phyloP scores from a whole-genome alignment of 2,113 vertebrate species.

The Aplodontia rufa region DNA sequence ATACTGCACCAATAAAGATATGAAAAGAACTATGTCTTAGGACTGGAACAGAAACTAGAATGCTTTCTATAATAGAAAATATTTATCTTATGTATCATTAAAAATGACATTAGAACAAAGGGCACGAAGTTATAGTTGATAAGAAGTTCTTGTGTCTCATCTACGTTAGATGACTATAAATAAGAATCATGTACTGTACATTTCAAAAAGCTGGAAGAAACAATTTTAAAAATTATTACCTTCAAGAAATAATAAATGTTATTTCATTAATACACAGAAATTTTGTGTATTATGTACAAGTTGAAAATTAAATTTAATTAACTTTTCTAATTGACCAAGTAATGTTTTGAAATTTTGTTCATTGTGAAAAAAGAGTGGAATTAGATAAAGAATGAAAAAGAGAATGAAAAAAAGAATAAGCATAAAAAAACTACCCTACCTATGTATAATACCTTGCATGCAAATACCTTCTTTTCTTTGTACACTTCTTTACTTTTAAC shows the following conservation, averaged over 20 bases:
- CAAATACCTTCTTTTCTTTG: not conserved
- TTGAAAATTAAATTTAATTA: not conserved
- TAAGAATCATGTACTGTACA: not conserved
- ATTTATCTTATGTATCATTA: not conserved
- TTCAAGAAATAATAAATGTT: not conserved
- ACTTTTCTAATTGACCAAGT: not conserved
- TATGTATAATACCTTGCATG: not conserved
- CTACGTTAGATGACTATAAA: not conserved
- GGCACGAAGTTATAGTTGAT: too few relatives aligned
- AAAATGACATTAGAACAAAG: not conserved
- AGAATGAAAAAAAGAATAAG: not conserved
- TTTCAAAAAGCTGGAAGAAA: not conserved
- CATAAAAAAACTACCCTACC: not conserved
- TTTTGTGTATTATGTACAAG: not conserved
- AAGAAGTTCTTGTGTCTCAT: not conserved
- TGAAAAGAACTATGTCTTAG: not conserved
- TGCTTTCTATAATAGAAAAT: not conserved
- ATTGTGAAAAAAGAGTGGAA: not conserved
- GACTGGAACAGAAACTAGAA: not conserved
- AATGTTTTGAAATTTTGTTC: not conserved
- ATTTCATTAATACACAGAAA: not conserved
- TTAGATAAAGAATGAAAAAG: not conserved
- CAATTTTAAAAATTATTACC: not conserved
- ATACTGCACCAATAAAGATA: too few relatives aligned
- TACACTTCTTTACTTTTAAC: not conserved